phyloP scores from a whole-genome alignment of 2,888 invertebrate genomes.

The Hipparchia semele region DNA sequence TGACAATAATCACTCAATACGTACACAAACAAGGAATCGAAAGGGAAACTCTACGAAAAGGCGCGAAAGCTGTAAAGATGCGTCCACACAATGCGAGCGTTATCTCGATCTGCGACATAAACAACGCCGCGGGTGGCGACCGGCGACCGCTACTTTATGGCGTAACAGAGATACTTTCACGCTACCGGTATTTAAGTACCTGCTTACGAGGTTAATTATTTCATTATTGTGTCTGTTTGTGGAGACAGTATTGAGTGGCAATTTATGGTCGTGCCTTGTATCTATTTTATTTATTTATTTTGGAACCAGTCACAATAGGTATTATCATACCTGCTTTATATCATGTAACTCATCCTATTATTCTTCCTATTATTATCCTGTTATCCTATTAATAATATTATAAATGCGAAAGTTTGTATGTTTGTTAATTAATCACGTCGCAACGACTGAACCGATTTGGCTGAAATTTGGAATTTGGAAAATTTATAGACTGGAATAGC shows the following conservation, averaged over 20 bases:
- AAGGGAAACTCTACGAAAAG: slow-evolving; percentile 43
- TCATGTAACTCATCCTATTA: too few relatives aligned
- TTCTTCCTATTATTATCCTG: too few relatives aligned
- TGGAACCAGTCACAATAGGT: too few relatives aligned
- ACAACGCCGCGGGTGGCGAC: slow-evolving; percentile 73
- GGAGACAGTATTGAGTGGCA: slow-evolving; percentile 7
- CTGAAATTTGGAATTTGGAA: too few relatives aligned
- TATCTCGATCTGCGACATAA: slow-evolving; percentile 67
- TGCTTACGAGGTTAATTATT: slow-evolving; percentile 31
- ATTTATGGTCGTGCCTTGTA: not conserved
- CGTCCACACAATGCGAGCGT: slow-evolving; percentile 55
- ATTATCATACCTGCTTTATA: too few relatives aligned
- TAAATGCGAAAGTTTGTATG: too few relatives aligned
- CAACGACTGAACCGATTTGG: too few relatives aligned
- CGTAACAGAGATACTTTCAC: slow-evolving; percentile 49
- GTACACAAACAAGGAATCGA: slow-evolving; percentile 30
- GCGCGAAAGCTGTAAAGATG: slow-evolving; percentile 67
- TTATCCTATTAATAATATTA: too few relatives aligned
- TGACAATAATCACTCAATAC: not conserved
- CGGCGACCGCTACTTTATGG: slow-evolving; percentile 69
- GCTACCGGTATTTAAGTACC: slow-evolving; percentile 30
- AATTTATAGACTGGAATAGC: too few relatives aligned
- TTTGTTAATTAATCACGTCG: too few relatives aligned
- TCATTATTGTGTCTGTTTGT: slow-evolving; percentile 29
- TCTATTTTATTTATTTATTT: not conserved